Base-by-base conservation (phyloP, 2,797 vertebrate genomes). In the Alfaro cultratus region DNA sequence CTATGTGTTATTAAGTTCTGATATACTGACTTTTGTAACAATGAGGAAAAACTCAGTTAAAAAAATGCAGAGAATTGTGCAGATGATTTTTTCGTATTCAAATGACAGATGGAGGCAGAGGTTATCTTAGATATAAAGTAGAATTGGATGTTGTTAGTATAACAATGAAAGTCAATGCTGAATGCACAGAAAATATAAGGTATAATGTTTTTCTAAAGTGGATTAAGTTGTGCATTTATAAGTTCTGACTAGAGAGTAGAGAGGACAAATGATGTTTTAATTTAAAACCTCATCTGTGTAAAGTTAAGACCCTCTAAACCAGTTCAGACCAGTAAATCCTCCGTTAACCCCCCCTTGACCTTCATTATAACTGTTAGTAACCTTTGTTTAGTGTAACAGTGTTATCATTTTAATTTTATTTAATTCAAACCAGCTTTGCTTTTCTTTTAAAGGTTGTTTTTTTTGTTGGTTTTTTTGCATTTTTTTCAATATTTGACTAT, bases 311-410 rank as follows among this genome's bases (percentile, higher is more conserved):
- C 5, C 9, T 41, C 9, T 68, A 41, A 68, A 68, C 62, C 62
- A 67, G 62, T 36, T 21, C 34, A 67, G 34, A 36, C 36, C 3
- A 23, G 62, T 67, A 39, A 67, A 41, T 41, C 64, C 18, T 39
- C 36, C 34, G 39, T 67, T 67, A 67, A 39, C 18, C 18, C 34
- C 29, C 36, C 18, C 5, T 41, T 67, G 64, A 41, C 36, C 18
- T 67, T 67, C 36, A 68, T 26, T 68, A 76, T 67, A 49, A 76
- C 74, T 76, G 53, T 62, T 84, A 49, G 53, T 75, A 68, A 78
- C 39, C 68, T 29, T 68, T 72, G 49, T 47, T 57, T 39, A 62
- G 31, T 23, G 18, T 23, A 67, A 26, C 9, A 70, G 11, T 18
- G 9, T 78, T 29, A 73, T 5, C 71, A 43, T 47, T 45, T 26